These are phyloP conservation scores for Cataglyphis hispanica DNA, from an alignment of 1,140 invertebrate species.

Conservation along the genomic window DNA sequence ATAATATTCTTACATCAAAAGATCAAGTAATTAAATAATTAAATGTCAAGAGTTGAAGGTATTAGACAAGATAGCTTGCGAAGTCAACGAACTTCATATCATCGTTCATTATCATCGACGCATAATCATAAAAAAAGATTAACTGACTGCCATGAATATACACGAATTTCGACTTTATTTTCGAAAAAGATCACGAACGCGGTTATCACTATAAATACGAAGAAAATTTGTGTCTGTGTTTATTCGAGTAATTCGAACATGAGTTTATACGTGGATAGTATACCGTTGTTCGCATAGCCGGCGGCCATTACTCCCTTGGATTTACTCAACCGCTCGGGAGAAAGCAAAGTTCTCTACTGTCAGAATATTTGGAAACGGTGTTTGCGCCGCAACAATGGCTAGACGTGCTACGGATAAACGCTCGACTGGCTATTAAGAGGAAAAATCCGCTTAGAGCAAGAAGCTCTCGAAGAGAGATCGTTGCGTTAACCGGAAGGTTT, in stretches of 20 bases:
- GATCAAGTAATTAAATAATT: not conserved
- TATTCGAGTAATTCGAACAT: constrained; percentile 6
- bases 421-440: constrained; percentile 63
- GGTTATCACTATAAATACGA: not conserved
- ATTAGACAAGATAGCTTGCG: not conserved
- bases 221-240: not conserved
- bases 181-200: not conserved
- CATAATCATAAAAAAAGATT: not conserved
- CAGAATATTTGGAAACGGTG: constrained; percentile 68
- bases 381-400: constrained; percentile 63
- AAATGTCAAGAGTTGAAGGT: not conserved
- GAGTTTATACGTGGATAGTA: constrained; percentile 38
- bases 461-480: constrained; percentile 48
- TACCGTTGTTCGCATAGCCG: constrained; percentile 50
- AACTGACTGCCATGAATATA: not conserved
- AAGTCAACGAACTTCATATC: not conserved
- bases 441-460: constrained; percentile 72
- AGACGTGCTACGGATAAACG: constrained; percentile 49
- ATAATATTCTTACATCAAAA: not conserved
- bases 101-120: not conserved
- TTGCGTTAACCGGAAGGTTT: constrained; percentile 4
- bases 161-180: not conserved
- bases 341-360: constrained; percentile 47
- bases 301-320: constrained; percentile 58
- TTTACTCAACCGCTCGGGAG: constrained; percentile 49